These are phyloP conservation scores for Papilio demoleus DNA, from an alignment of 2,888 invertebrate species.

Conservation along the genomic window DNA sequence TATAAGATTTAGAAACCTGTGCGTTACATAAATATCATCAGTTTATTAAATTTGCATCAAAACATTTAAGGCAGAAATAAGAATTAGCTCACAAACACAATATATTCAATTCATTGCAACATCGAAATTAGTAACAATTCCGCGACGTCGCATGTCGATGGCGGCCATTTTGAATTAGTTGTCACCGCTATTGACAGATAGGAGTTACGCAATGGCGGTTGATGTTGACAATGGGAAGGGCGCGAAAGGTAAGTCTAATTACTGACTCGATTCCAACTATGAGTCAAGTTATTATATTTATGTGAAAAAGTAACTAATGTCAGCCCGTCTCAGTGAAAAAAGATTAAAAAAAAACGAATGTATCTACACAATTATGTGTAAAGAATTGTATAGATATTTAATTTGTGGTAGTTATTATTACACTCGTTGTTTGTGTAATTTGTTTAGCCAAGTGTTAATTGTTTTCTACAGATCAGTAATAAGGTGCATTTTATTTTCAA, in stretches of 20 bases:
- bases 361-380: too few relatives aligned
- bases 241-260: conserved; percentile 36
- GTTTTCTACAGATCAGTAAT: too few relatives aligned
- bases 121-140: conserved; percentile 59
- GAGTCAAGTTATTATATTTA: not conserved
- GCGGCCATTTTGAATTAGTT: conserved; percentile 67
- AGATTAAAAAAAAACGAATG: not conserved
- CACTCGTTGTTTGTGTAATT: too few relatives aligned
- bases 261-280: conserved; percentile 18
- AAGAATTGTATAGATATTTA: too few relatives aligned
- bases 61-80: too few relatives aligned
- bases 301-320: not conserved
- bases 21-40: too few relatives aligned
- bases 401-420: too few relatives aligned
- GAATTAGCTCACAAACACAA: too few relatives aligned
- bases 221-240: conserved; percentile 48
- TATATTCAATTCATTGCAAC: conserved; percentile 52
- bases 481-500: too few relatives aligned
- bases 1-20: too few relatives aligned
- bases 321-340: not conserved
- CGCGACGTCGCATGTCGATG: conserved; percentile 59
- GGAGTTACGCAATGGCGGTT: conserved; percentile 51
- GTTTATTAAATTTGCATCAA: too few relatives aligned
- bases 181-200: conserved; percentile 56
- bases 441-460: too few relatives aligned